phyloP scores from a whole-genome alignment of 2,797 vertebrate species.

The Melanotaenia boesemani region DNA sequence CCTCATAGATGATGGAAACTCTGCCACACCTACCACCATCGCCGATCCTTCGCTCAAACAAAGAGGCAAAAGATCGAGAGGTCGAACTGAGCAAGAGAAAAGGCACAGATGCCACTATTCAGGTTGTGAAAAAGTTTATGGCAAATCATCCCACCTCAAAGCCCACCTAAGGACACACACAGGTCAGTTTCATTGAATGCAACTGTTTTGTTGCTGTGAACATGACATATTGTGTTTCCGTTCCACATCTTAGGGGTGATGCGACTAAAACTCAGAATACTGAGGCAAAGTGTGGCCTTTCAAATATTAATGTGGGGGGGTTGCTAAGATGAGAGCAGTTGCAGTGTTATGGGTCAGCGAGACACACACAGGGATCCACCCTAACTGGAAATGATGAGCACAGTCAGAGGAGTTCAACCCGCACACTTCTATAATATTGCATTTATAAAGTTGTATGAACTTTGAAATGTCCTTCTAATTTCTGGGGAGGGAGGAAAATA shows the following conservation, averaged over 20 bases:
- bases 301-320: neutral
- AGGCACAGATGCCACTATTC: slow-evolving; percentile 99
- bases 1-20: slow-evolving; percentile 86
- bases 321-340: neutral
- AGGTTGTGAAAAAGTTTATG: slow-evolving; percentile 99
- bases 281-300: slow-evolving; percentile 36
- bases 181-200: slow-evolving; percentile 89
- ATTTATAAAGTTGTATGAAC: slow-evolving; percentile 62
- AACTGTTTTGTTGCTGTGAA: slow-evolving; percentile 56
- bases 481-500: slow-evolving; percentile 52
- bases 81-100: slow-evolving; percentile 92
- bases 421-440: slow-evolving; percentile 9
- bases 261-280: slow-evolving; percentile 23
- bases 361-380: slow-evolving; percentile 36
- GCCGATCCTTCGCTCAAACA: slow-evolving; percentile 91
- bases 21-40: slow-evolving; percentile 93
- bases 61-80: slow-evolving; percentile 92
- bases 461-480: slow-evolving; percentile 68
- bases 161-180: slow-evolving; percentile 99
- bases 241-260: slow-evolving; percentile 12
- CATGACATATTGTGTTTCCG: slow-evolving; percentile 60
- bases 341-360: slow-evolving; percentile 9
- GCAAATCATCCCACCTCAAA: slow-evolving; percentile 99
- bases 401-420: neutral
- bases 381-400: slow-evolving; percentile 1